Base-by-base conservation (phyloP, 2,888 invertebrate species). In the Aphidius colemani region DNA sequence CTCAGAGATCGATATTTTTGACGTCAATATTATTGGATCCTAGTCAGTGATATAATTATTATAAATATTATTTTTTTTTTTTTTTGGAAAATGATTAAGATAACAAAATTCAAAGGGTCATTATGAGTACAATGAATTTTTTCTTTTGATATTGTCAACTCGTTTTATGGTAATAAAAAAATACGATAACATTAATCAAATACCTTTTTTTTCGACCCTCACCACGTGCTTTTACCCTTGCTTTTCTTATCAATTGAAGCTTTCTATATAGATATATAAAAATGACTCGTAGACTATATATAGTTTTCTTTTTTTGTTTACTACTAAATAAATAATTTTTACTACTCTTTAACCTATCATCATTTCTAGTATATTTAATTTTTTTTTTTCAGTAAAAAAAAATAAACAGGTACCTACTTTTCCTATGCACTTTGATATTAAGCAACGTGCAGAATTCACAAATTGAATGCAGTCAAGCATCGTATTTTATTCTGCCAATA, bases 371-470 rank as follows among this genome's bases (percentile, higher is more conserved):
- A 30, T 5, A 30, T 30, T 74, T 76, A 75, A 76, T 66, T 73
- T 78, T 30, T 30, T 30, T 30, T 30, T 30, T 30, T 30, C 30
- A 30, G 30, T 30, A 30, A 30, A 30, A 30, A 30, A 30, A 30
- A 80, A 70, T 71, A 75, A 76, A 80, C 80, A 82, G 81, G 80
- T 82, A 80, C 80, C 81, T 82, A 81, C 79, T 79, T 80, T 81
- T 81, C 80, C 80, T 80, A 82, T 80, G 73, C 80, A 80, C 80
- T 81, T 81, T 81, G 80, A 81, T 81, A 82, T 81, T 81, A 80
- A 77, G 76, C 74, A 73, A 78, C 76, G 76, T 30, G 30, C 78
- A 75, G 72, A 68, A 73, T 75, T 55, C 39, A 78, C 79, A 77
- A 70, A 80, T 80, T 79, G 76, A 72, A 75, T 73, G 77, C 75